A percentile compares a stretch with the other conserved stretches of the same genome.
These are phyloP conservation scores for Mobula hypostoma DNA, from an alignment of 2,113 vertebrate species.

Conservation along the genomic window DNA sequence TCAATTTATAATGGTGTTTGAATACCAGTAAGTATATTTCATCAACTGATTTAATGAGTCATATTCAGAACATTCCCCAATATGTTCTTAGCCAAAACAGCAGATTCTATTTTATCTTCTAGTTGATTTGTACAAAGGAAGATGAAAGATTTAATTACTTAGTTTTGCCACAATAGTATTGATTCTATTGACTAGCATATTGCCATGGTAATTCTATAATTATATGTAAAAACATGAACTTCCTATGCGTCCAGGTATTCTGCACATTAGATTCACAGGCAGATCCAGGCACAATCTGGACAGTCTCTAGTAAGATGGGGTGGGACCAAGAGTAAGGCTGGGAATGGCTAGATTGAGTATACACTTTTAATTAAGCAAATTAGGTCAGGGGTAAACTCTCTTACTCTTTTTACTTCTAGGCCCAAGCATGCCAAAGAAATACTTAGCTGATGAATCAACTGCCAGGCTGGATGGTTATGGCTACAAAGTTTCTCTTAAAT, in stretches of 20 bases:
- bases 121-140: background rate
- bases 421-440: too few relatives aligned
- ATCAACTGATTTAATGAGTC: background rate
- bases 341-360: too few relatives aligned
- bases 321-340: too few relatives aligned
- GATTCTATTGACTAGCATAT: background rate
- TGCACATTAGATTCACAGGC: background rate
- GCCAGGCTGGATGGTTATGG: background rate
- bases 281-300: too few relatives aligned
- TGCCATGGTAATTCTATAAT: background rate
- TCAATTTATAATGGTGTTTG: background rate
- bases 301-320: too few relatives aligned
- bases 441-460: too few relatives aligned
- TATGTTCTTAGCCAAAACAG: background rate
- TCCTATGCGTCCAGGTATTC: background rate
- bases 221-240: background rate
- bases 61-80: background rate
- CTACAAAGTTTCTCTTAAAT: background rate
- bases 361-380: too few relatives aligned
- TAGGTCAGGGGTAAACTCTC: too few relatives aligned
- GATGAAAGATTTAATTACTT: background rate
- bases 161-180: background rate
- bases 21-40: background rate
- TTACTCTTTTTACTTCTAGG: too few relatives aligned
- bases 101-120: background rate